Percentiles rank a stretch among this genome's conserved stretches.
phyloP scores from a whole-genome alignment of 2,888 invertebrate species.

The Barypeithes pellucidus region DNA sequence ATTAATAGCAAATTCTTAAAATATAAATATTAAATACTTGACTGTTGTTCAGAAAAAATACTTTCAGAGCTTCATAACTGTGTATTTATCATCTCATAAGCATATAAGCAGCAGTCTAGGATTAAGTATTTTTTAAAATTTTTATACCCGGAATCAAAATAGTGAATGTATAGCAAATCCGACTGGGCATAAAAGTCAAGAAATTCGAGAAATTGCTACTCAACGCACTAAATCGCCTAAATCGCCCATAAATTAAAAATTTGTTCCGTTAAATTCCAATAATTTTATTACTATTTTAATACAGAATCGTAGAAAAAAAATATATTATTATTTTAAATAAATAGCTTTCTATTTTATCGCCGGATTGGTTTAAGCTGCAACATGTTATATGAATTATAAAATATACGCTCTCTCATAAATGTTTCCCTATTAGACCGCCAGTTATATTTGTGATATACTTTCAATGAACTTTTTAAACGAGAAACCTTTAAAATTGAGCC shows the following conservation, averaged over 20 bases:
- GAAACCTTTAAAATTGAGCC: too few relatives aligned
- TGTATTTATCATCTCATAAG: too few relatives aligned
- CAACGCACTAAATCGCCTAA: constrained; percentile 12
- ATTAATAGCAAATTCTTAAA: too few relatives aligned
- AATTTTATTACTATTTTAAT: constrained; percentile 30
- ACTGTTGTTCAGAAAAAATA: too few relatives aligned
- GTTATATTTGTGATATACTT: too few relatives aligned
- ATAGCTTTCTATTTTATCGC: constrained; percentile 9
- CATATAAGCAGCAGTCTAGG: too few relatives aligned
- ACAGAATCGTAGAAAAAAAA: not conserved
- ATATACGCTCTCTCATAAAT: too few relatives aligned
- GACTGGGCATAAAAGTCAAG: constrained; percentile 29
- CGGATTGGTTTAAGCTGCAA: not conserved
- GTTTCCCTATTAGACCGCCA: too few relatives aligned
- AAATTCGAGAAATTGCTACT: constrained; percentile 27
- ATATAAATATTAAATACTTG: too few relatives aligned
- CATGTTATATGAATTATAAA: too few relatives aligned
- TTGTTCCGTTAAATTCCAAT: constrained; percentile 36
- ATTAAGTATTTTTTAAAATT: not conserved
- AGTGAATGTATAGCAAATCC: constrained; percentile 38
- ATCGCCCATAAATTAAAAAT: constrained; percentile 24
- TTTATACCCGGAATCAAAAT: not conserved
- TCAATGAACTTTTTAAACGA: too few relatives aligned
- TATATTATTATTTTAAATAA: constrained; percentile 10
- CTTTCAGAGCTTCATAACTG: too few relatives aligned